A percentile compares a stretch with the other conserved stretches of the same genome.
phyloP scores from a whole-genome alignment of 1,140 invertebrate species.

The Trachelipus rathkii region DNA sequence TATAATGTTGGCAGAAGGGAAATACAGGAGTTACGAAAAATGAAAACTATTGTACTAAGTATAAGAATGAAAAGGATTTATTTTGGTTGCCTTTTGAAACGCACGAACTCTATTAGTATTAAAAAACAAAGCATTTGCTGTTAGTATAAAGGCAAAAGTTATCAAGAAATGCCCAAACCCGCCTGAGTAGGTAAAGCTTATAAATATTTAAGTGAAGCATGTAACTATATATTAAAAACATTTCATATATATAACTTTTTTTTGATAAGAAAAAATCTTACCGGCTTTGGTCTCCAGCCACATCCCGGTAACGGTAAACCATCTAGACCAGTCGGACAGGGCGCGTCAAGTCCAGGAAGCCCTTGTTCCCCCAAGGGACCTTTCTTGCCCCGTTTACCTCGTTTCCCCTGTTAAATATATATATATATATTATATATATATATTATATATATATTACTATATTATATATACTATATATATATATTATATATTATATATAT shows the following conservation, averaged over 20 bases:
- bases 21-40: not conserved
- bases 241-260: not conserved
- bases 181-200: not conserved
- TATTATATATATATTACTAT: too few relatives aligned
- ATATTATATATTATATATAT: too few relatives aligned
- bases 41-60: not conserved
- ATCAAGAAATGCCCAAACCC: too few relatives aligned
- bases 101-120: not conserved
- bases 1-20: not conserved
- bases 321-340: constrained; percentile 89
- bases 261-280: not conserved
- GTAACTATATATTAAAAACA: not conserved
- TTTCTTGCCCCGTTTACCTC: constrained; percentile 82
- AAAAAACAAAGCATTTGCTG: not conserved
- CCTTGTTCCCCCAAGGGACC: constrained; percentile 91
- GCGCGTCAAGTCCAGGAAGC: constrained; percentile 91
- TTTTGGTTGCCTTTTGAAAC: not conserved
- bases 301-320: constrained; percentile 90
- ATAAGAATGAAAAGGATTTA: not conserved
- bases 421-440: constrained; percentile 50
- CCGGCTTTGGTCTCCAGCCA: constrained; percentile 71
- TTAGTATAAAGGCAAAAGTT: not conserved
- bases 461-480: too few relatives aligned
- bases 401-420: constrained; percentile 66
- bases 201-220: not conserved